These are phyloP conservation scores for Gandaritis pyraliata DNA, from an alignment of 2,888 invertebrate species.

Conservation along the genomic window DNA sequence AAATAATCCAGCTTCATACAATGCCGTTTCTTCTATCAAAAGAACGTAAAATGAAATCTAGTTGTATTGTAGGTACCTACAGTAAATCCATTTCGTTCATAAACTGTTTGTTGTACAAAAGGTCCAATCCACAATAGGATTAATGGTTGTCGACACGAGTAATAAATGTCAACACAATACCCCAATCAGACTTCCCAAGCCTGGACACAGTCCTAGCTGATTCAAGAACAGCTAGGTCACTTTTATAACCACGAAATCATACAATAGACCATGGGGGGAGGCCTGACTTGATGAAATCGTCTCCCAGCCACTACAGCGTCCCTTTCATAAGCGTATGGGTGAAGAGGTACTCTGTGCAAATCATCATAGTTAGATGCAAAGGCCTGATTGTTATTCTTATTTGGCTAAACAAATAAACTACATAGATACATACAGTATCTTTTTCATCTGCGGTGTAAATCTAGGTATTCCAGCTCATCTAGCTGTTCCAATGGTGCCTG, in stretches of 20 bases:
- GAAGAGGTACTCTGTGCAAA: no score
- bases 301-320: no score
- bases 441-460: neutral
- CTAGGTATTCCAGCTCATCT: neutral
- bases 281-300: no score
- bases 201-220: neutral
- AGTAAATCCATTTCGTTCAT: slow-evolving; percentile 15
- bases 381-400: no score
- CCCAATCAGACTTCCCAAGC: slow-evolving; percentile 33
- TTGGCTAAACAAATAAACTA: no score
- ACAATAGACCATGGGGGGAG: no score
- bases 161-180: slow-evolving; percentile 41
- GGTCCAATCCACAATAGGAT: slow-evolving; percentile 28
- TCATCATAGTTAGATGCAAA: no score
- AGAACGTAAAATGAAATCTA: neutral
- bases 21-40: neutral
- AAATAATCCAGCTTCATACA: no score
- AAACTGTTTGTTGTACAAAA: slow-evolving; percentile 28
- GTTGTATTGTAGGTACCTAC: neutral
- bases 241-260: neutral
- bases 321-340: no score
- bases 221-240: neutral
- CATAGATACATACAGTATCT: neutral
- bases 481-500: neutral
- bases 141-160: slow-evolving; percentile 26